These are phyloP conservation scores for Echeneis naucrates DNA, from an alignment of 2,797 vertebrate genomes.

Conservation along the genomic window DNA sequence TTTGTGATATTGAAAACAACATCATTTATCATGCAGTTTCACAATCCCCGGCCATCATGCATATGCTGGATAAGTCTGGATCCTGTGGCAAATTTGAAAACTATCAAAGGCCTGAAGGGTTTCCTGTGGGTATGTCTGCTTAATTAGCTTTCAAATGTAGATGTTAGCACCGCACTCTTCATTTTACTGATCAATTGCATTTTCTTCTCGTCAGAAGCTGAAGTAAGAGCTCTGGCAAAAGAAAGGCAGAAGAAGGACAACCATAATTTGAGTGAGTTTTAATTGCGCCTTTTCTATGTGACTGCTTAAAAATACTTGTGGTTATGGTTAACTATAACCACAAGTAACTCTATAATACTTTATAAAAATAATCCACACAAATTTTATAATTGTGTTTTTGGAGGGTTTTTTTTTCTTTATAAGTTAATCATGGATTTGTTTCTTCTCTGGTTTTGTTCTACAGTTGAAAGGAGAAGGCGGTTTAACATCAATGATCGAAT, in stretches of 20 bases:
- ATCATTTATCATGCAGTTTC: conserved; percentile 72
- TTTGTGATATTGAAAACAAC: conserved; percentile 26
- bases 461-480: conserved; percentile 96
- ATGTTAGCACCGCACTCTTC: neutral
- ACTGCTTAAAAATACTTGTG: neutral
- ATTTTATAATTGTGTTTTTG: neutral
- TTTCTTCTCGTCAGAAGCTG: conserved; percentile 86
- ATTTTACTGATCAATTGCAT: conserved; percentile 20
- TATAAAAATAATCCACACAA: neutral
- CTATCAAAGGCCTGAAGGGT: conserved; percentile 87
- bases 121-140: conserved; percentile 84
- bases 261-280: conserved; percentile 95
- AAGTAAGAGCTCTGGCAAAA: conserved; percentile 94
- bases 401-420: neutral
- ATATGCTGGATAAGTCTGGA: conserved; percentile 87
- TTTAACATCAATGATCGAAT: conserved; percentile 99
- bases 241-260: conserved; percentile 99
- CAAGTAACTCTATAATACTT: neutral
- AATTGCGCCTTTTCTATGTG: neutral
- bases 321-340: neutral
- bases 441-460: conserved; percentile 57
- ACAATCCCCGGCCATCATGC: conserved; percentile 86
- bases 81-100: conserved; percentile 86
- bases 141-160: neutral
- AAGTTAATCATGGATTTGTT: conserved; percentile 26